phyloP scores from a whole-genome alignment of 1,140 invertebrate genomes.

The Scaptomyza montana region DNA sequence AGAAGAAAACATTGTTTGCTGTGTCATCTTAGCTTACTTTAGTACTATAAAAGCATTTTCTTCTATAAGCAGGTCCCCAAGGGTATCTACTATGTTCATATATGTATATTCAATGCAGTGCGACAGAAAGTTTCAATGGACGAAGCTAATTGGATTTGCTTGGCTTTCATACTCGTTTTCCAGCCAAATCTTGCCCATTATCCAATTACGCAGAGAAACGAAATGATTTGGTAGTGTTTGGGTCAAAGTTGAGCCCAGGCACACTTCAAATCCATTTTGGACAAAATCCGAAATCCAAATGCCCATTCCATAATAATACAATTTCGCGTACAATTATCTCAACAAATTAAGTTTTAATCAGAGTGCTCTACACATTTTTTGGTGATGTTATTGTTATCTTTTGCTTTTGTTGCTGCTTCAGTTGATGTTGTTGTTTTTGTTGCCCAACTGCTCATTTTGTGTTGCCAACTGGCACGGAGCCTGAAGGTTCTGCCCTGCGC shows the following conservation, averaged over 20 bases:
- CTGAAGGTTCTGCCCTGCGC: slow-evolving; percentile 35
- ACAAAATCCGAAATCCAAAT: slow-evolving; percentile 50
- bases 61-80: not conserved
- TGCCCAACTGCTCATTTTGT: slow-evolving; percentile 65
- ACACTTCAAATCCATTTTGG: slow-evolving; percentile 78
- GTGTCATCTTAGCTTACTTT: not conserved
- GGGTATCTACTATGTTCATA: not conserved
- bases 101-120: not conserved
- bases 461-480: slow-evolving; percentile 46
- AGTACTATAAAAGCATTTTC: too few species aligned
- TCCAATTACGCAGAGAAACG: slow-evolving; percentile 73
- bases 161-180: slow-evolving; percentile 27
- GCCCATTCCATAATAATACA: slow-evolving; percentile 80
- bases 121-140: slow-evolving; percentile 5
- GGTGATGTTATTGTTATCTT: slow-evolving; percentile 5
- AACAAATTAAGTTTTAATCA: slow-evolving; percentile 79
- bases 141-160: slow-evolving; percentile 56
- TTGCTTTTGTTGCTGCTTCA: not conserved
- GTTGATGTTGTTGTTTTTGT: slow-evolving; percentile 24
- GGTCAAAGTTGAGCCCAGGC: slow-evolving; percentile 61
- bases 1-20: not conserved
- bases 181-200: slow-evolving; percentile 66
- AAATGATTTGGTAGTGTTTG: slow-evolving; percentile 48
- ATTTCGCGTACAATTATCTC: slow-evolving; percentile 78
- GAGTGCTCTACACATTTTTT: slow-evolving; percentile 55